Percentiles rank a stretch among this genome's conserved stretches.
Evolutionary conservation across 92 coral and sea anemone species (phyloP).

Genomic region (Zoanthus solanderi): DNA sequence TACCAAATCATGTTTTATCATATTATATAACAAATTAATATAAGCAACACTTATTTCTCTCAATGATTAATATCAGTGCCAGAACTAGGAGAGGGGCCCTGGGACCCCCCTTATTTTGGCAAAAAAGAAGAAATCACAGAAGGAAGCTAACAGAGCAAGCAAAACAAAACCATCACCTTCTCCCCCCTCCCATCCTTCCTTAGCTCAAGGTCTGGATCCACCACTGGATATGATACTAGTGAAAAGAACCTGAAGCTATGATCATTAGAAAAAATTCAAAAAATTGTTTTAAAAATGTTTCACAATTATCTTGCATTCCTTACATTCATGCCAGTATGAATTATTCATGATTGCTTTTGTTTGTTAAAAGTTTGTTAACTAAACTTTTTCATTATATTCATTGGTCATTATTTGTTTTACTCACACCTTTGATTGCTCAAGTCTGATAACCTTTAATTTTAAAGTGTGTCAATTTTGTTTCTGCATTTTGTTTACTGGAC

Average conservation of each 20-base stretch:
- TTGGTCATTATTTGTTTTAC: too few species aligned
- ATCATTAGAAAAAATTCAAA: neutral
- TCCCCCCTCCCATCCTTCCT: neutral
- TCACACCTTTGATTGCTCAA: too few species aligned
- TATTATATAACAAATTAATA: neutral
- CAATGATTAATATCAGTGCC: neutral
- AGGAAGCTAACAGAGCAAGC: neutral
- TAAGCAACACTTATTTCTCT: neutral
- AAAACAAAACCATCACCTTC: slow-evolving; percentile 1
- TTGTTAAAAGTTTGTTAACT: too few species aligned
- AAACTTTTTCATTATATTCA: too few species aligned
- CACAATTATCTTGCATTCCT: neutral
- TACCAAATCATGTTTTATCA: neutral
- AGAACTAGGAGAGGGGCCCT: neutral
- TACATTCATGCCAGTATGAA: too few species aligned
- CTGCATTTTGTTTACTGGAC: too few species aligned
- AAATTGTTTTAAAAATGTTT: neutral
- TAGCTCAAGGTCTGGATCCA: slow-evolving; percentile 1
- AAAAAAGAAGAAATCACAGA: slow-evolving; percentile 2
- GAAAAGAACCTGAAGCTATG: slow-evolving; percentile 5
- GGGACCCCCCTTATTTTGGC: neutral
- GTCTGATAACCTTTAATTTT: too few species aligned
- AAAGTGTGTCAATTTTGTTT: too few species aligned
- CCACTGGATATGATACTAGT: neutral
- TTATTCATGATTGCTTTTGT: too few species aligned